These are phyloP conservation scores for Oryzaephilus surinamensis DNA, from an alignment of 1,140 invertebrate genomes.

Conservation along the genomic window DNA sequence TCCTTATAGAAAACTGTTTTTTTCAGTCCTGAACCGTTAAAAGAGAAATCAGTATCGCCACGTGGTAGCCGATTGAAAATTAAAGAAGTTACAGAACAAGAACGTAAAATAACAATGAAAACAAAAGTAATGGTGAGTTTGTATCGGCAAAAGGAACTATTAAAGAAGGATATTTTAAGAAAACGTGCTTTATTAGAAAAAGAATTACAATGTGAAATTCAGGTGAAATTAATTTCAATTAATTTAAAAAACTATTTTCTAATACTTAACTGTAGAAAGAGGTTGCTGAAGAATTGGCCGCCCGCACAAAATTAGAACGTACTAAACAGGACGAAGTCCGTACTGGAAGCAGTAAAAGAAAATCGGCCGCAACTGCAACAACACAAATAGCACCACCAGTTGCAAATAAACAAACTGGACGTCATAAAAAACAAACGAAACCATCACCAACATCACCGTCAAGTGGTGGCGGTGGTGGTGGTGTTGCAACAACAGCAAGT, in stretches of 20 bases:
- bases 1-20: not conserved
- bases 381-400: constrained; percentile 33
- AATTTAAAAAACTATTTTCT: not conserved
- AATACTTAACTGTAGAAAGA: constrained; percentile 46
- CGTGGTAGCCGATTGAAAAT: constrained; percentile 19
- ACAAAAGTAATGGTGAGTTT: constrained; percentile 55
- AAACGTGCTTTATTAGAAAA: constrained; percentile 84
- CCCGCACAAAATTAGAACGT: constrained; percentile 54
- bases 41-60: constrained; percentile 28
- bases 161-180: constrained; percentile 90
- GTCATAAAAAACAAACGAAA: constrained; percentile 10
- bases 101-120: constrained; percentile 42
- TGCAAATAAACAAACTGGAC: constrained; percentile 19
- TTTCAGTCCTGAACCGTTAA: constrained; percentile 18
- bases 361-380: constrained; percentile 42
- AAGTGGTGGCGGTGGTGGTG: not conserved
- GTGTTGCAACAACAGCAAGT: not conserved
- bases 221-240: constrained; percentile 41
- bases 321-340: constrained; percentile 60
- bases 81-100: constrained; percentile 39
- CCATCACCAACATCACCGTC: constrained; percentile 1
- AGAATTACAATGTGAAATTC: constrained; percentile 82
- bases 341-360: constrained; percentile 45
- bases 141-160: constrained; percentile 77
- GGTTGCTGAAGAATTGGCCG: constrained; percentile 54